A percentile compares a stretch with the other conserved stretches of the same genome.
phyloP scores from a whole-genome alignment of 2,888 invertebrate species.

The Arctia plantaginis region DNA sequence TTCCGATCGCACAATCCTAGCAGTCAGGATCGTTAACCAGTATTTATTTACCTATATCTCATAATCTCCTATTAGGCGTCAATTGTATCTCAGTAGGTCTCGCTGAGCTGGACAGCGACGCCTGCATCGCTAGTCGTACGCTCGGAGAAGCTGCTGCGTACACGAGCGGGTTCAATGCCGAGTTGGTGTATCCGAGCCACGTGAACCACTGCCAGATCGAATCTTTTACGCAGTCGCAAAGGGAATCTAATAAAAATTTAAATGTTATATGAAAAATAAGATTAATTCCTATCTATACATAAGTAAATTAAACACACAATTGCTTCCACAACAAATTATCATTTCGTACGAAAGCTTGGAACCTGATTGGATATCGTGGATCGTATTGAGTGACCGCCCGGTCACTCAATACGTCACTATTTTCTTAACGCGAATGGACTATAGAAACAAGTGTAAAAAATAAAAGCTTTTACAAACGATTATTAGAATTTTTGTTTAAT shows the following conservation, averaged over 20 bases:
- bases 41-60: conserved; percentile 16
- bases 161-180: conserved; percentile 89
- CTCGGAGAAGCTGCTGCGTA: conserved; percentile 86
- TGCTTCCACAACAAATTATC: too few relatives aligned
- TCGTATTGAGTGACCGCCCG: too few relatives aligned
- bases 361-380: too few relatives aligned
- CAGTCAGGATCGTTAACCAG: background rate
- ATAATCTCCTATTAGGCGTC: conserved; percentile 48
- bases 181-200: conserved; percentile 90
- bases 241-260: conserved; percentile 68
- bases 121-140: conserved; percentile 69
- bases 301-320: too few relatives aligned
- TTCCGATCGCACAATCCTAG: too few relatives aligned
- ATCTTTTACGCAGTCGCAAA: conserved; percentile 83
- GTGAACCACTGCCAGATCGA: conserved; percentile 87
- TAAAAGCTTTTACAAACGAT: background rate
- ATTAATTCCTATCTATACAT: too few relatives aligned
- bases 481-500: background rate
- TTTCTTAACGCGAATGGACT: too few relatives aligned
- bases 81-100: conserved; percentile 58
- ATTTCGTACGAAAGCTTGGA: too few relatives aligned
- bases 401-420: too few relatives aligned
- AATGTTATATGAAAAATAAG: background rate
- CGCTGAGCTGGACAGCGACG: conserved; percentile 56
- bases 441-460: too few relatives aligned